phyloP scores from a whole-genome alignment of 2,797 vertebrate genomes.

The Cyclopterus lumpus region DNA sequence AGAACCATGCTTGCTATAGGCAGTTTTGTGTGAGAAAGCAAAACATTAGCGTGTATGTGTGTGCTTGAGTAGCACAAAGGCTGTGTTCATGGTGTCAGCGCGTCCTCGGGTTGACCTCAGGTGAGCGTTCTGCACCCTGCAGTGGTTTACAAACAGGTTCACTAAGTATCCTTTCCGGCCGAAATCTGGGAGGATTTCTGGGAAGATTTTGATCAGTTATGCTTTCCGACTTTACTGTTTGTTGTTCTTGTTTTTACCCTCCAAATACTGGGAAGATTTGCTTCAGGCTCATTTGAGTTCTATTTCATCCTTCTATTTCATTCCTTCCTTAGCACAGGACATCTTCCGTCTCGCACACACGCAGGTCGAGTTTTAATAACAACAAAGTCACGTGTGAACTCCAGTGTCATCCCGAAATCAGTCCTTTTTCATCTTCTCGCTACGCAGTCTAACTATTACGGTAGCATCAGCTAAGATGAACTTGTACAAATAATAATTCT shows the following conservation, averaged over 20 bases:
- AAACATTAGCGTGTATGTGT: conserved; percentile 37
- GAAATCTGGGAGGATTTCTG: background rate
- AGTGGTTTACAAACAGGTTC: conserved; percentile 19
- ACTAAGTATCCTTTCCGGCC: background rate
- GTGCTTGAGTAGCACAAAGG: conserved; percentile 35
- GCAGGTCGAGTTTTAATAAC: too few relatives aligned
- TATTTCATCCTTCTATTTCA: too few relatives aligned
- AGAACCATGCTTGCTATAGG: conserved; percentile 14
- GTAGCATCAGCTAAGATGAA: too few relatives aligned
- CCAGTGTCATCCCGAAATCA: too few relatives aligned
- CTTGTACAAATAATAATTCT: too few relatives aligned
- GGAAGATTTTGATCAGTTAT: background rate
- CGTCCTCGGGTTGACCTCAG: conserved; percentile 55
- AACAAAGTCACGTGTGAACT: too few relatives aligned
- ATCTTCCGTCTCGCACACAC: too few relatives aligned
- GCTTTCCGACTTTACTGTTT: background rate
- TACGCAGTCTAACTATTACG: too few relatives aligned
- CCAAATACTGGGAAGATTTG: conserved; percentile 5
- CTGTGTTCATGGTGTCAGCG: conserved; percentile 31
- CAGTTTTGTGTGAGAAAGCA: conserved; percentile 39
- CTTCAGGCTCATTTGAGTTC: conserved; percentile 11
- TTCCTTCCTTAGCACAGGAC: too few relatives aligned
- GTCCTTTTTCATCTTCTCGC: too few relatives aligned
- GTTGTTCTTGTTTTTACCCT: conserved; percentile 6
- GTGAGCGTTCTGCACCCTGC: conserved; percentile 28